A percentile compares a stretch with the other conserved stretches of the same genome.
Conservation (phyloP, 23 tunicate species). For the Halocynthia roretzi region DNA sequence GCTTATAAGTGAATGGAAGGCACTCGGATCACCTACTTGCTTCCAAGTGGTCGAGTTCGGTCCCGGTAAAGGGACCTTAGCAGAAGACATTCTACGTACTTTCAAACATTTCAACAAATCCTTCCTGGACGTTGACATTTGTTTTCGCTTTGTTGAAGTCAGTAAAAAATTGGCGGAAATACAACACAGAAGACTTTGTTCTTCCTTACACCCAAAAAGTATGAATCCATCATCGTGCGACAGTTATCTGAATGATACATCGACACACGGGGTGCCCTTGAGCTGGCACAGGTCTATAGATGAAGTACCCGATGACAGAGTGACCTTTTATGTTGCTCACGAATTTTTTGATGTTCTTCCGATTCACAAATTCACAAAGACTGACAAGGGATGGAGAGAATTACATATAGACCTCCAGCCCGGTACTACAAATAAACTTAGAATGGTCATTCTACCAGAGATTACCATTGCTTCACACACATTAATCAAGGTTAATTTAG, state of each 20-base stretch:
- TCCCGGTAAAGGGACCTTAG: constrained; percentile 85
- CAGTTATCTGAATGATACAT: neutral
- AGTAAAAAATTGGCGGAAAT: constrained; percentile 52
- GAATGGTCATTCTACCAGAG: constrained; percentile 37
- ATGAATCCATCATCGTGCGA: neutral
- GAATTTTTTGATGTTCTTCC: constrained; percentile 97
- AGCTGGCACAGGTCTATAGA: constrained; percentile 20
- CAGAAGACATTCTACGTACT: constrained; percentile 57
- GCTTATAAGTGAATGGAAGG: constrained; percentile 73
- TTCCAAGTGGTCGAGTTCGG: constrained; percentile 79
- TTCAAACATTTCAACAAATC: constrained; percentile 40
- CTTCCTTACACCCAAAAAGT: neutral
- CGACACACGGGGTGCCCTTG: constrained; percentile 14
- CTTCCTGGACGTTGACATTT: constrained; percentile 15
- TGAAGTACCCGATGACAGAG: constrained; percentile 38
- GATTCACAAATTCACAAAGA: constrained; percentile 69
- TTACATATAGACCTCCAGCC: constrained; percentile 56
- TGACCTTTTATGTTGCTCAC: constrained; percentile 68
- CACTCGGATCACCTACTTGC: constrained; percentile 28
- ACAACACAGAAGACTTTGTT: constrained; percentile 49
- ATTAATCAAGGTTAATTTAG: constrained; percentile 32
- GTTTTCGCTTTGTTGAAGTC: constrained; percentile 68
- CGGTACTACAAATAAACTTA: constrained; percentile 22
- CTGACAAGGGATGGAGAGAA: constrained; percentile 61
- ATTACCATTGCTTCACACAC: constrained; percentile 56